phyloP scores from a whole-genome alignment of 2,888 invertebrate species.

The Podabrus alpinus region DNA sequence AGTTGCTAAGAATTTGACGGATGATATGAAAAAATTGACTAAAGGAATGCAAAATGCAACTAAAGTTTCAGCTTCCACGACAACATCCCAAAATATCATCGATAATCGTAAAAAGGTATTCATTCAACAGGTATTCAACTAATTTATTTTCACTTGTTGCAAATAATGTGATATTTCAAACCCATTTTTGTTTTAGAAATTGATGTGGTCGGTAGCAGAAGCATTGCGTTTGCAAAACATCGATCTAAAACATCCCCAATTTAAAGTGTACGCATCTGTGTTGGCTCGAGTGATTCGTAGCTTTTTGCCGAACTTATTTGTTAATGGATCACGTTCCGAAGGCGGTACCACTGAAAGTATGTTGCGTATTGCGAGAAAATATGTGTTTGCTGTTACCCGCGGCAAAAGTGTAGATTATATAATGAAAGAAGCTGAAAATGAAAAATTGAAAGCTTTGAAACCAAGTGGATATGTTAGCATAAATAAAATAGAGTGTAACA shows the following conservation, averaged over 20 bases:
- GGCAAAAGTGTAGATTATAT: constrained; percentile 70
- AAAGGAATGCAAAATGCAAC: background rate
- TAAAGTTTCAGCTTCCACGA: constrained; percentile 16
- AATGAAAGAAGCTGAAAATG: constrained; percentile 50
- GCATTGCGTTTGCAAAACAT: constrained; percentile 74
- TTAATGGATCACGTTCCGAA: constrained; percentile 55
- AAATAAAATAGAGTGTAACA: constrained; percentile 50
- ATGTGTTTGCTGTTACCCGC: constrained; percentile 67
- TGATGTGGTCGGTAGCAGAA: constrained; percentile 81
- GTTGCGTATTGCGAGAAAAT: constrained; percentile 69
- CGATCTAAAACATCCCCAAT: constrained; percentile 69
- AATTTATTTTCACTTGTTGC: background rate
- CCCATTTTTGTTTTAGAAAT: constrained; percentile 60
- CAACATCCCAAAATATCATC: constrained; percentile 57
- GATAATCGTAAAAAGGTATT: constrained; percentile 68
- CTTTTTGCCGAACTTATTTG: constrained; percentile 62
- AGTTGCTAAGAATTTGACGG: constrained; percentile 64
- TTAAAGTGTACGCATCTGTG: constrained; percentile 70
- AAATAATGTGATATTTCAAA: background rate
- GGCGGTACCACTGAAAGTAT: constrained; percentile 75
- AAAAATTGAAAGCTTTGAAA: constrained; percentile 51
- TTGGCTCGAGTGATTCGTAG: constrained; percentile 71
- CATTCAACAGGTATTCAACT: too few relatives aligned
- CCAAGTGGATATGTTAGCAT: constrained; percentile 60
- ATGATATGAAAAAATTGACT: constrained; percentile 56